Evolutionary conservation across 2,113 vertebrate genomes (phyloP).

Genomic region (Alouatta palliata): DNA sequence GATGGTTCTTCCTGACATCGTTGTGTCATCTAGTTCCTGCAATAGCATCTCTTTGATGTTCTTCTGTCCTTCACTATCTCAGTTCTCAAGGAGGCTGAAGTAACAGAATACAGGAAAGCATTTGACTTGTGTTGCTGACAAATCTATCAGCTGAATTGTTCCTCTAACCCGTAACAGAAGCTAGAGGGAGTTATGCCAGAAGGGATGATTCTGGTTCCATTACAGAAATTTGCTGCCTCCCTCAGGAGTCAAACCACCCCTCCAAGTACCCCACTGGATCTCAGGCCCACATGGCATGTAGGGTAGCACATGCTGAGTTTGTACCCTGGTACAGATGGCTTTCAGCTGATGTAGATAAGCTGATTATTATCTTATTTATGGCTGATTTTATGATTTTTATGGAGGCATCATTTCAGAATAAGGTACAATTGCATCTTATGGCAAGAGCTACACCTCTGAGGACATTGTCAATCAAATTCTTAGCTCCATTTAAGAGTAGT

Average conservation of each 20-base stretch:
- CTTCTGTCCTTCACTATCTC: neutral
- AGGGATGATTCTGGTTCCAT: neutral
- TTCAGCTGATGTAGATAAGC: neutral
- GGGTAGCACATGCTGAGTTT: neutral
- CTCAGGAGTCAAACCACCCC: neutral
- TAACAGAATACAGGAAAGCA: neutral
- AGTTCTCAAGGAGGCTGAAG: neutral
- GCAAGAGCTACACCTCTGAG: neutral
- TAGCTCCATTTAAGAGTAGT: neutral
- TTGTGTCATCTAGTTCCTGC: neutral
- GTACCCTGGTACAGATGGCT: neutral
- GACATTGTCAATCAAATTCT: neutral
- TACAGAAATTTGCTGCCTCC: neutral
- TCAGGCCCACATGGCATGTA: neutral
- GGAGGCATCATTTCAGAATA: neutral
- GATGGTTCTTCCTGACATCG: too few relatives aligned
- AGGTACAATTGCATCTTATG: neutral
- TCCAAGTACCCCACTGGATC: neutral
- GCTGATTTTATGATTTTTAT: neutral
- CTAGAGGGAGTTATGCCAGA: neutral
- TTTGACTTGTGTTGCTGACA: neutral
- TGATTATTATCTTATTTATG: neutral
- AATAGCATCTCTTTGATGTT: neutral
- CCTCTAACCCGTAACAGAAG: neutral
- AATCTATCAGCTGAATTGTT: neutral